A percentile compares a stretch with the other conserved stretches of the same genome.
Evolutionary conservation across 64 coral and sea anemone species (phyloP).

Genomic region (Pocillopora verrucosa): DNA sequence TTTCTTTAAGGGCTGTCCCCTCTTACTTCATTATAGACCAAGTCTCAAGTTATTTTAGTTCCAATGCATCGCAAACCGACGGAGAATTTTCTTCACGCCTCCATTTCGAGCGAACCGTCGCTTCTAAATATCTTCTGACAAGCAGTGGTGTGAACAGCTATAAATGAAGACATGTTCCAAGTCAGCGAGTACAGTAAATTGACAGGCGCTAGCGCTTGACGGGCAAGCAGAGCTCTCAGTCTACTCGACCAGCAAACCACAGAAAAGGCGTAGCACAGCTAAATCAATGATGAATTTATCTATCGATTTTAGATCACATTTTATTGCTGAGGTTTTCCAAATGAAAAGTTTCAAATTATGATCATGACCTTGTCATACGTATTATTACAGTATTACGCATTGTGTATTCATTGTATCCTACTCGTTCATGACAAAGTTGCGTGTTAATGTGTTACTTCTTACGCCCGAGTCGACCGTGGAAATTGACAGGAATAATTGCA

Average conservation of each 20-base stretch:
- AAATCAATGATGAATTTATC: not conserved
- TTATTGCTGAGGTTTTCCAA: not conserved
- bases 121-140: not conserved
- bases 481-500: not conserved
- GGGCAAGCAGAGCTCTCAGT: too few species aligned
- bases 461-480: not conserved
- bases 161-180: too few species aligned
- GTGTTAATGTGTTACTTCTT: not conserved
- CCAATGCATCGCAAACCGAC: not conserved
- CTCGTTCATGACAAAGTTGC: too few species aligned
- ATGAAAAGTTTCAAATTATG: not conserved
- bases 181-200: too few species aligned
- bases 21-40: slow-evolving; percentile 95
- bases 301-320: not conserved
- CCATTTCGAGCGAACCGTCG: not conserved
- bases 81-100: not conserved
- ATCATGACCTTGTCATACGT: not conserved
- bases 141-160: too few species aligned
- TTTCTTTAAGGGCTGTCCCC: slow-evolving; percentile 80
- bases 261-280: too few species aligned
- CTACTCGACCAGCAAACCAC: too few species aligned
- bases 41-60: slow-evolving; percentile 90
- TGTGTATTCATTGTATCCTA: too few species aligned
- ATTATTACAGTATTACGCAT: too few species aligned
- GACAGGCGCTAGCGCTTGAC: too few species aligned